Evolutionary conservation across 2,113 vertebrate species (phyloP).

Genomic region (Lutjanus erythropterus): DNA sequence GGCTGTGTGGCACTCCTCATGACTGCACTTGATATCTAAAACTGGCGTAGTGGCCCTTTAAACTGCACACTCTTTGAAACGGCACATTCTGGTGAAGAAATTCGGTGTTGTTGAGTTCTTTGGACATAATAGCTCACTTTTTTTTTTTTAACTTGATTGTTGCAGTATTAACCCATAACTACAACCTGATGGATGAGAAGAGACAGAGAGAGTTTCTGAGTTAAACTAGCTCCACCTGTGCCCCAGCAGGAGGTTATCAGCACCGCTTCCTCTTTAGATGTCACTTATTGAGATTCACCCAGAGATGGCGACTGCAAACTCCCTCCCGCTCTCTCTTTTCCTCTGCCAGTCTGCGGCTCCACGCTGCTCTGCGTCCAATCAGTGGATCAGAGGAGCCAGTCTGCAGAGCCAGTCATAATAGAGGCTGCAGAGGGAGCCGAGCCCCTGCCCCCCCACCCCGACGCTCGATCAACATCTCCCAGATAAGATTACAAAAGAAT

Average conservation of each 20-base stretch:
- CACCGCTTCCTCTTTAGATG: slow-evolving; percentile 61
- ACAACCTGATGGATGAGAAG: background rate
- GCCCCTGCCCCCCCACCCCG: slow-evolving; percentile 35
- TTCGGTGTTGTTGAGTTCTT: too few species aligned
- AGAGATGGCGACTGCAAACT: slow-evolving; percentile 74
- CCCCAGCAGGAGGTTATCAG: slow-evolving; percentile 65
- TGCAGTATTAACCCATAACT: background rate
- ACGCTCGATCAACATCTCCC: slow-evolving; percentile 82
- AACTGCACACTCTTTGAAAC: background rate
- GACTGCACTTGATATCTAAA: background rate
- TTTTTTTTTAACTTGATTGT: background rate
- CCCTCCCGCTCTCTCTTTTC: slow-evolving; percentile 15
- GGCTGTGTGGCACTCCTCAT: background rate
- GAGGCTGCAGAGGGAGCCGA: slow-evolving; percentile 71
- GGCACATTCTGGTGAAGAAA: background rate
- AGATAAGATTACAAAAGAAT: slow-evolving; percentile 87
- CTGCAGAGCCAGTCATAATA: slow-evolving; percentile 86
- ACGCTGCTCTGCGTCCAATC: slow-evolving; percentile 78
- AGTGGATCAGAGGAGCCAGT: slow-evolving; percentile 86
- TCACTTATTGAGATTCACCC: slow-evolving; percentile 70
- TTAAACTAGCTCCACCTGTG: slow-evolving; percentile 68
- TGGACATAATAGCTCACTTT: background rate
- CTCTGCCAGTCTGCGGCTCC: slow-evolving; percentile 65
- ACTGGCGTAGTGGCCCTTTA: background rate
- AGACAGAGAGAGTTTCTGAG: background rate